phyloP scores from a whole-genome alignment of 2,888 invertebrate species.

The Gandaritis pyraliata region DNA sequence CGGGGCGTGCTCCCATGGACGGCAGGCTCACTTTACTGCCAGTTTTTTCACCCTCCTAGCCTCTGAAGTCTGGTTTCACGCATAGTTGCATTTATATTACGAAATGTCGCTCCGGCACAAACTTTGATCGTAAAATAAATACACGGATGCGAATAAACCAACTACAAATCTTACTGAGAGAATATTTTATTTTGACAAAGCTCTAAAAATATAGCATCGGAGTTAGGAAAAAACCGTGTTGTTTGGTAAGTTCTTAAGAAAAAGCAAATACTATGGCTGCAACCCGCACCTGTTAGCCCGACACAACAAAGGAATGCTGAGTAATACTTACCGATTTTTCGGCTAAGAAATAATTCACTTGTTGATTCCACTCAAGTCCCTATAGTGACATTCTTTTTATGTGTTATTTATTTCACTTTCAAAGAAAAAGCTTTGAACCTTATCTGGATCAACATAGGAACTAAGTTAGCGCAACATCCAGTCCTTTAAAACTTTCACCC shows the following conservation, averaged over 20 bases:
- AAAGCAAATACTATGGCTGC: conserved; percentile 64
- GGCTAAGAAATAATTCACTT: conserved; percentile 78
- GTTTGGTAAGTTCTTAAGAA: conserved; percentile 53
- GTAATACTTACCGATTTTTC: conserved; percentile 72
- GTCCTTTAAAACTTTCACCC: neutral
- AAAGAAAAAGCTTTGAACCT: conserved; percentile 42
- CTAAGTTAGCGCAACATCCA: neutral
- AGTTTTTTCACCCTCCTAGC: conserved; percentile 55
- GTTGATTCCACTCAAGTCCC: conserved; percentile 65
- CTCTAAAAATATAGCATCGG: neutral
- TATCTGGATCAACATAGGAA: conserved; percentile 40
- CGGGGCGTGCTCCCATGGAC: conserved; percentile 59
- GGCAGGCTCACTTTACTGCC: conserved; percentile 61
- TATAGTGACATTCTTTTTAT: conserved; percentile 50
- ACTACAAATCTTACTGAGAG: conserved; percentile 1
- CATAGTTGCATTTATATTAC: conserved; percentile 47
- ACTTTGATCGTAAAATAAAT: conserved; percentile 40
- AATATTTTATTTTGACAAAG: too few relatives aligned
- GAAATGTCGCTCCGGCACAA: conserved; percentile 43
- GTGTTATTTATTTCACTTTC: conserved; percentile 59
- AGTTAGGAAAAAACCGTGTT: conserved; percentile 1
- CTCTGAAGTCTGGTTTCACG: conserved; percentile 45
- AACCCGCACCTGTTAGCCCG: conserved; percentile 69
- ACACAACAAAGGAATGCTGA: conserved; percentile 70
- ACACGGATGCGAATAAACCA: conserved; percentile 33